Evolutionary conservation across 2,113 vertebrate genomes (phyloP).

Genomic region (Myxocyprinus asiaticus): DNA sequence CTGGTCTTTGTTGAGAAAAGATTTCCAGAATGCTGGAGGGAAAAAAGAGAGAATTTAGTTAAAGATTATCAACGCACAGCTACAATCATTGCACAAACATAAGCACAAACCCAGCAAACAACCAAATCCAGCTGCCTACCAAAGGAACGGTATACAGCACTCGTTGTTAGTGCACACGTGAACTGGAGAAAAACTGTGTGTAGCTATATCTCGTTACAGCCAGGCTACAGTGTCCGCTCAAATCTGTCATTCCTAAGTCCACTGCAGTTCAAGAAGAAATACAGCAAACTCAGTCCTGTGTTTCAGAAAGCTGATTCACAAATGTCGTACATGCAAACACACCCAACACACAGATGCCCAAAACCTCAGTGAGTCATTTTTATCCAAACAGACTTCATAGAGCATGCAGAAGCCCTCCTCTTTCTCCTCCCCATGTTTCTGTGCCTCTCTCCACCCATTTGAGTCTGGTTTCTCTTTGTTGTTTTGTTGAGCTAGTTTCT

Average conservation of each 20-base stretch:
- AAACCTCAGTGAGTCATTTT: conserved; percentile 31
- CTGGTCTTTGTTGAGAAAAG: conserved; percentile 76
- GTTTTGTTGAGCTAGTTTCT: neutral
- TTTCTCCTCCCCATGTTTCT: conserved; percentile 35
- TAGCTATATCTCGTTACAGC: conserved; percentile 1
- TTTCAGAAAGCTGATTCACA: conserved; percentile 26
- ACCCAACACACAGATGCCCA: neutral
- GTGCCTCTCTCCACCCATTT: conserved; percentile 6
- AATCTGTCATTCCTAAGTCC: neutral
- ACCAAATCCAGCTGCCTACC: neutral
- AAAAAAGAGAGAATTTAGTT: conserved; percentile 35
- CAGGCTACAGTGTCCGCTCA: neutral
- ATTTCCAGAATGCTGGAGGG: conserved; percentile 89
- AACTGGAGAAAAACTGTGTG: neutral
- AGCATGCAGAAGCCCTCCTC: conserved; percentile 20
- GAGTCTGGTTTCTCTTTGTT: neutral
- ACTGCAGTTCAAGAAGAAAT: conserved; percentile 7
- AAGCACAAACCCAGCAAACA: conserved; percentile 22
- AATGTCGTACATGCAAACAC: neutral
- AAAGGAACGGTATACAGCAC: neutral
- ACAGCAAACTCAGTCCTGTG: neutral
- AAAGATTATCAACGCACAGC: conserved; percentile 6
- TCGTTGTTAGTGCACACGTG: neutral
- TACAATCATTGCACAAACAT: conserved; percentile 3
- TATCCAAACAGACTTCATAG: conserved; percentile 39